A percentile compares a stretch with the other conserved stretches of the same genome.
Evolutionary conservation across 2,888 invertebrate genomes (phyloP).

Genomic region (Archips xylosteana): DNA sequence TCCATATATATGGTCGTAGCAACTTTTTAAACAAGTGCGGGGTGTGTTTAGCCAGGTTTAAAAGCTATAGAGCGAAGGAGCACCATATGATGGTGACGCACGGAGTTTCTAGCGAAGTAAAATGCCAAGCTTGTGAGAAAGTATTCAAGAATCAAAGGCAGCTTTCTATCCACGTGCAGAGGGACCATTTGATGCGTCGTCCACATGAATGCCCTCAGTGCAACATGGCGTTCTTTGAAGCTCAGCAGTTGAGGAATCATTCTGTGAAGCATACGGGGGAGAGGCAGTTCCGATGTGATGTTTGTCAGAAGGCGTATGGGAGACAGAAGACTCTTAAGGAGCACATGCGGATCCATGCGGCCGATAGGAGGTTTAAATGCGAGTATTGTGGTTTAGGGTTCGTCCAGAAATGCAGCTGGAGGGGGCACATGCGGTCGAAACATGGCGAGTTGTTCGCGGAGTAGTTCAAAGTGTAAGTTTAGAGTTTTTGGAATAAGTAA

Average conservation of each 20-base stretch:
- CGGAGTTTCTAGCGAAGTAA: slow-evolving; percentile 37
- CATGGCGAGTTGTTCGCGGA: slow-evolving; percentile 22
- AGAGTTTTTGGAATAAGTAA: background rate
- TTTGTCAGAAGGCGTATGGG: slow-evolving; percentile 54
- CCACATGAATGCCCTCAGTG: slow-evolving; percentile 48
- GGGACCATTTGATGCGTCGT: slow-evolving; percentile 36
- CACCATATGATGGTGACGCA: slow-evolving; percentile 50
- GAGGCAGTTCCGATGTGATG: slow-evolving; percentile 59
- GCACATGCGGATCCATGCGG: slow-evolving; percentile 44
- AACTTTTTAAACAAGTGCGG: slow-evolving; percentile 61
- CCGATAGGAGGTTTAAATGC: slow-evolving; percentile 54
- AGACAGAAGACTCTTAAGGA: slow-evolving; percentile 47
- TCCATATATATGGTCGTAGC: slow-evolving; percentile 55
- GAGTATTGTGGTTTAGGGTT: slow-evolving; percentile 61
- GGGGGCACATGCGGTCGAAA: slow-evolving; percentile 52
- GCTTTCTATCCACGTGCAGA: slow-evolving; percentile 58
- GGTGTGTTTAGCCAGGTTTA: slow-evolving; percentile 55
- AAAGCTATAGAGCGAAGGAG: slow-evolving; percentile 53
- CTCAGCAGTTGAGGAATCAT: slow-evolving; percentile 63
- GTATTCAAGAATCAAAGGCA: slow-evolving; percentile 59
- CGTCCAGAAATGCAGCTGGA: slow-evolving; percentile 51
- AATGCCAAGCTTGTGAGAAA: slow-evolving; percentile 51
- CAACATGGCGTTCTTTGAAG: slow-evolving; percentile 61
- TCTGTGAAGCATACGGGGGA: slow-evolving; percentile 60
- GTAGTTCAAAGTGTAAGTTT: background rate